Conservation (phyloP, 2,113 vertebrate species). For the Rhinogobius similis region DNA sequence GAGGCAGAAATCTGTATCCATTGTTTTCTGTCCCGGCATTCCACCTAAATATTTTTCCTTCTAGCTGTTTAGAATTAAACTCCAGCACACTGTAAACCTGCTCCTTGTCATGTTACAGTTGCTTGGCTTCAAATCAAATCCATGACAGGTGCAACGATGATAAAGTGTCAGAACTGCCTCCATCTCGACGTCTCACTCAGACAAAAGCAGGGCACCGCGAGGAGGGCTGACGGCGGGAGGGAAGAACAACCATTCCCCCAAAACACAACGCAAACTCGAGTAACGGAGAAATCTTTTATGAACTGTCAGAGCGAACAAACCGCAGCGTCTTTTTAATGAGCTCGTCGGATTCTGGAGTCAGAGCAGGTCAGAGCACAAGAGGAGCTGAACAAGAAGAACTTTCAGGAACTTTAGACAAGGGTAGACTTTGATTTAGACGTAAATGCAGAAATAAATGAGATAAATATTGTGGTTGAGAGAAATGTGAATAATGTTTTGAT, state of each 20-base stretch:
- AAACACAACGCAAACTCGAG: constrained; percentile 11
- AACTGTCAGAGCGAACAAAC: constrained; percentile 7
- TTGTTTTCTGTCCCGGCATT: not conserved
- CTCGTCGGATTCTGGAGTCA: not conserved
- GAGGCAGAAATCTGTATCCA: too few relatives aligned
- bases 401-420: constrained; percentile 8
- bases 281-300: constrained; percentile 27
- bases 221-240: constrained; percentile 26
- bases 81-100: not conserved
- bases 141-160: constrained; percentile 40
- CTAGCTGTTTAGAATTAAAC: not conserved
- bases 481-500: not conserved
- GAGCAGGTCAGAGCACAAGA: constrained; percentile 1
- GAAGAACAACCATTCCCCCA: constrained; percentile 11
- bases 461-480: not conserved
- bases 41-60: not conserved
- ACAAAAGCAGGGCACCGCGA: constrained; percentile 17
- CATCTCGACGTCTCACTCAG: constrained; percentile 22
- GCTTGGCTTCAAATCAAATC: constrained; percentile 14
- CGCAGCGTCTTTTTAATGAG: constrained; percentile 26
- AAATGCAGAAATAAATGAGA: not conserved
- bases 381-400: constrained; percentile 8
- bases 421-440: not conserved
- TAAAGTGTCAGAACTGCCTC: constrained; percentile 45
- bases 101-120: constrained; percentile 35